Base-by-base conservation (phyloP, 1,140 invertebrate genomes). In the Drosophila ironensis region DNA sequence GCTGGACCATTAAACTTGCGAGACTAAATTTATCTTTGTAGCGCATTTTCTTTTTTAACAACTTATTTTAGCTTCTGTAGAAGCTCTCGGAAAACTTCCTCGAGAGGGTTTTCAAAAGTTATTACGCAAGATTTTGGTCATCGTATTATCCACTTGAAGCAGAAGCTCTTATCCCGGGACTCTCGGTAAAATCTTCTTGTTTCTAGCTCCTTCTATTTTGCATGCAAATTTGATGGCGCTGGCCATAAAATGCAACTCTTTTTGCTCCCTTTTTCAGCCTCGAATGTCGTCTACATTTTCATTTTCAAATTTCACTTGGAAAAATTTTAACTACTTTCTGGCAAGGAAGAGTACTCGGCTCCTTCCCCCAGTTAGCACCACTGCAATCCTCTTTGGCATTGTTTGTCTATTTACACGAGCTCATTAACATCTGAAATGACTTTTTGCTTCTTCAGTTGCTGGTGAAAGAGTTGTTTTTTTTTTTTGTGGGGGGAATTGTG, bases 391-490 rank as follows among this genome's bases (percentile, higher is more conserved):
- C 72, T 81, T 41, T 53, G 68, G 72, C 78, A 82, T 82, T 82
- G 78, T 82, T 82, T 84, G 78, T 84, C 80, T 84, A 84, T 84
- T 86, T 84, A 84, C 74, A 86, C 80, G 67, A 86, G 80, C 80
- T 86, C 80, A 86, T 86, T 86, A 86, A 86, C 80, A 86, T 86
- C 86, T 86, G 80, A 86, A 86, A 86, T 86, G 80, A 86, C 80
- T 86, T 86, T 80, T 80, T 68, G 70, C 46, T 54, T n/a, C n/a
- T n/a, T 82, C 51, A 42, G 9, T 38, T 17, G 24, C 47, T n/a
- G 40, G 22, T 27, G 27, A 66, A 42, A 25, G 28, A 30, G n/a
- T 30, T 12, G 1, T 8, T n/a, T 1, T 2, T 11, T 11, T 30
- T 11, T n/a, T n/a, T n/a, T n/a, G n/a, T n/a, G n/a, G n/a, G n/a